phyloP scores from a whole-genome alignment of 2,797 vertebrate species.

The Neosilurus hyrtlii region DNA sequence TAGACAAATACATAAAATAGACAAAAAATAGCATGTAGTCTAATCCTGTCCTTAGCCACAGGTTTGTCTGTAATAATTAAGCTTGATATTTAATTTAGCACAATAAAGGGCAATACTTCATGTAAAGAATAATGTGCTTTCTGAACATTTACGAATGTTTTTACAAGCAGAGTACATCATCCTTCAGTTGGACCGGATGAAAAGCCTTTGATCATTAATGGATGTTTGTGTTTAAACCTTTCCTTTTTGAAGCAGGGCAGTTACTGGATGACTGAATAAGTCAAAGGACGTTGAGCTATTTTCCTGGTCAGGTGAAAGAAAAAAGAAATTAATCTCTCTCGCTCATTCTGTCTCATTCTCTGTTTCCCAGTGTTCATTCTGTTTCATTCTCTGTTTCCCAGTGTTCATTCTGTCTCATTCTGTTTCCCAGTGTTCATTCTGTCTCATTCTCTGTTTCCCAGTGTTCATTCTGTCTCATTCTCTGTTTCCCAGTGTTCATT shows the following conservation, averaged over 20 bases:
- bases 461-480: no score
- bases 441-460: no score
- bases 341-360: constrained; percentile 3
- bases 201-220: constrained; percentile 45
- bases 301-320: constrained; percentile 25
- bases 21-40: no score
- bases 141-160: neutral
- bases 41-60: neutral
- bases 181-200: neutral
- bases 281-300: constrained; percentile 32
- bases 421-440: no score
- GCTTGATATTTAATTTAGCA: neutral
- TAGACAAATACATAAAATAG: no score
- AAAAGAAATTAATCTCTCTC: neutral
- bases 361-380: no score
- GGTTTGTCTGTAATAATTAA: neutral
- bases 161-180: neutral
- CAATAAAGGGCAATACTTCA: neutral
- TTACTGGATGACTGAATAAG: constrained; percentile 44
- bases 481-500: no score
- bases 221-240: constrained; percentile 41
- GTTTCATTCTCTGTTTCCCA: no score
- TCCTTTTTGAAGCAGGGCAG: constrained; percentile 48
- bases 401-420: no score
- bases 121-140: neutral